Conservation (phyloP, 2,113 vertebrate species). For the Centrocercus urophasianus region DNA sequence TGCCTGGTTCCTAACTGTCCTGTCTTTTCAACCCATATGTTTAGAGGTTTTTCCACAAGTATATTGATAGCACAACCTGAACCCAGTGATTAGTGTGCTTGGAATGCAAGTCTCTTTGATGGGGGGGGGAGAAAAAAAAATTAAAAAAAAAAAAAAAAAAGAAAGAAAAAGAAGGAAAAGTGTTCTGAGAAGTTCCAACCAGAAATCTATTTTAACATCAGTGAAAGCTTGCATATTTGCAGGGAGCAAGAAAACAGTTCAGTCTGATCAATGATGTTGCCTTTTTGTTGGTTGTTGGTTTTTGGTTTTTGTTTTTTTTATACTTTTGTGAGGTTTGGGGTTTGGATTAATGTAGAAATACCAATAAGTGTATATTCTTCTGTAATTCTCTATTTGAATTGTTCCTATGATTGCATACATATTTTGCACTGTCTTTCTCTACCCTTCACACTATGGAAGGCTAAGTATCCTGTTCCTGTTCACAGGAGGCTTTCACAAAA, state of each 20-base stretch:
- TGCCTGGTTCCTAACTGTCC: slow-evolving; percentile 46
- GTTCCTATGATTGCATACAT: not conserved
- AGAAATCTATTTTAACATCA: not conserved
- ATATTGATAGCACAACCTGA: slow-evolving; percentile 22
- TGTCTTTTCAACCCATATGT: slow-evolving; percentile 19
- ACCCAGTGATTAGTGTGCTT: slow-evolving; percentile 6
- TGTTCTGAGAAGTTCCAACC: not conserved
- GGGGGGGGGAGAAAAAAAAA: not conserved
- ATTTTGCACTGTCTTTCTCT: not conserved
- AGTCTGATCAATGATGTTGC: not conserved
- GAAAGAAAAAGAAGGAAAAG: not conserved
- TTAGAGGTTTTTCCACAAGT: slow-evolving; percentile 53
- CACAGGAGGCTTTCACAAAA: not conserved
- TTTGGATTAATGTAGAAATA: not conserved
- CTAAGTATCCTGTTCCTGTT: not conserved
- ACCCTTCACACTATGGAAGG: not conserved
- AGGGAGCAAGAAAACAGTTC: not conserved
- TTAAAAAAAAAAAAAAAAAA: too few species aligned
- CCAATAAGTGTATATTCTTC: not conserved
- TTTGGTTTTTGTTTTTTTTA: too few species aligned
- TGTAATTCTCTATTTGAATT: not conserved
- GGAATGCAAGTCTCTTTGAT: not conserved
- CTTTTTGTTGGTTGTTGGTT: not conserved
- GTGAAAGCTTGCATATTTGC: not conserved
- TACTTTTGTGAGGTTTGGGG: not conserved